Percentiles rank a stretch among this genome's conserved stretches.
These are phyloP conservation scores for Ornithorhynchus anatinus DNA, from an alignment of 2,113 vertebrate species.

Conservation along the genomic window DNA sequence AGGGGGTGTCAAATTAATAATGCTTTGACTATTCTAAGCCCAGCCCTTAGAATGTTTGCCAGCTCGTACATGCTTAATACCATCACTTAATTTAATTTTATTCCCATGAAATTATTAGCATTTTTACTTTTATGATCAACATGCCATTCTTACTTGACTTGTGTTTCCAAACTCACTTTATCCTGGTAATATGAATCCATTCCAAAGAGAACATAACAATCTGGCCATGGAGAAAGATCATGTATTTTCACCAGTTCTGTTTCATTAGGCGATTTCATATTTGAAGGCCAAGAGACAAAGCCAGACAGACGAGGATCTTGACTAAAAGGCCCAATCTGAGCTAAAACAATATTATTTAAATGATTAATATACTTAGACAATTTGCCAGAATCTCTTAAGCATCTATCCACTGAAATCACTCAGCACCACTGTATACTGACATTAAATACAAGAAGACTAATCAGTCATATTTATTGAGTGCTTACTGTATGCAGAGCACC, in stretches of 20 bases:
- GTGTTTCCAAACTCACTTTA: conserved; percentile 8
- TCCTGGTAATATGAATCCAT: conserved; percentile 46
- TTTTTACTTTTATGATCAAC: conserved; percentile 12
- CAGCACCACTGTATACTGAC: too few species aligned
- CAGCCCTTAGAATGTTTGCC: too few species aligned
- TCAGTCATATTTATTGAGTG: too few species aligned
- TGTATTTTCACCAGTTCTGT: not conserved
- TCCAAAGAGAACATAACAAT: conserved; percentile 54
- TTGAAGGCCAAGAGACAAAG: conserved; percentile 20
- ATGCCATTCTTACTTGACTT: not conserved
- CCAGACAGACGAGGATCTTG: conserved; percentile 50
- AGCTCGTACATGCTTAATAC: too few species aligned
- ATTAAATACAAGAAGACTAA: too few species aligned
- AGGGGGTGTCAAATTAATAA: too few species aligned
- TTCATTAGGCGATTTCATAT: not conserved
- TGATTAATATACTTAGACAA: too few species aligned
- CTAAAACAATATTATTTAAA: conserved; percentile 45
- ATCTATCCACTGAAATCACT: too few species aligned
- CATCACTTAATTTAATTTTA: too few species aligned
- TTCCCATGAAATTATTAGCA: not conserved
- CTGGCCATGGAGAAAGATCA: conserved; percentile 18
- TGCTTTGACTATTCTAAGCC: too few species aligned
- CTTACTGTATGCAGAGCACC: too few species aligned
- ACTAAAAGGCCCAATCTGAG: conserved; percentile 48
- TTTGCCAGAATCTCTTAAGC: too few species aligned